A percentile compares a stretch with the other conserved stretches of the same genome.
Evolutionary conservation across 2,113 vertebrate genomes (phyloP).

Genomic region (Corydoras sp.): DNA sequence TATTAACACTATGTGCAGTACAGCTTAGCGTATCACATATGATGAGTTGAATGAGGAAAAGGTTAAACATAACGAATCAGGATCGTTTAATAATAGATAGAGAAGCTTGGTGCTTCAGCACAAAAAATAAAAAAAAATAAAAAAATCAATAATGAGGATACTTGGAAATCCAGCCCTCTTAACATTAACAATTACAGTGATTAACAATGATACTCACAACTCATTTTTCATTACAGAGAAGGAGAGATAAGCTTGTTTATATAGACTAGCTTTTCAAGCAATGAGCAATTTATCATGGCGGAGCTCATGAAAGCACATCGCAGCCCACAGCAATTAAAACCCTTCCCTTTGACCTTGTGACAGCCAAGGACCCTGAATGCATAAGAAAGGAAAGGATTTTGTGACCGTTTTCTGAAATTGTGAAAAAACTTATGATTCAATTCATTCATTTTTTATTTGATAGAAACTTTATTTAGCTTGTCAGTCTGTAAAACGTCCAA

Average conservation of each 20-base stretch:
- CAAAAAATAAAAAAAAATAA: constrained; percentile 77
- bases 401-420: constrained; percentile 3
- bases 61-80: constrained; percentile 68
- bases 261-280: constrained; percentile 67
- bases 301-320: constrained; percentile 66
- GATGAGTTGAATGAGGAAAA: constrained; percentile 30
- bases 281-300: constrained; percentile 70
- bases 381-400: constrained; percentile 28
- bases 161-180: constrained; percentile 75
- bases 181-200: constrained; percentile 87
- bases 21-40: constrained; percentile 63
- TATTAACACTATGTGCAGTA: constrained; percentile 48
- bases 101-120: constrained; percentile 63
- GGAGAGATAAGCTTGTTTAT: constrained; percentile 86
- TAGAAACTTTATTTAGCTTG: neutral
- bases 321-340: constrained; percentile 83
- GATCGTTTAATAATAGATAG: constrained; percentile 57
- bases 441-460: neutral
- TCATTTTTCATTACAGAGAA: constrained; percentile 85
- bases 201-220: constrained; percentile 84
- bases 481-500: too few relatives aligned
- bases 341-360: constrained; percentile 82
- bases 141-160: constrained; percentile 76
- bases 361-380: constrained; percentile 61
- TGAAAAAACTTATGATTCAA: neutral